Evolutionary conservation across 2,888 invertebrate species (phyloP).

Genomic region (Hypena proboscidalis): DNA sequence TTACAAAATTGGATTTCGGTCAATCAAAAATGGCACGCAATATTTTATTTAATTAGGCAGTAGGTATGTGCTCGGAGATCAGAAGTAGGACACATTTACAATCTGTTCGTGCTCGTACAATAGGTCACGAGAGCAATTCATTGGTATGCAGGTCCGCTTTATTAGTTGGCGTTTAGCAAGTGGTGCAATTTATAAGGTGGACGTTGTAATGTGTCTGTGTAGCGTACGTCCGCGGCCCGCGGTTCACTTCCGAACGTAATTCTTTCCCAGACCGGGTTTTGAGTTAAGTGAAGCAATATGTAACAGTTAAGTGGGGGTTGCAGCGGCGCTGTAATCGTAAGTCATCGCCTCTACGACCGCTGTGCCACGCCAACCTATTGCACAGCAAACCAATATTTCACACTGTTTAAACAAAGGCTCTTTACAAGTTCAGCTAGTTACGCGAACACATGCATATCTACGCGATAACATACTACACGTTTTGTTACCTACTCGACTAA

Average conservation of each 20-base stretch:
- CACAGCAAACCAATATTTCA: conserved; percentile 60
- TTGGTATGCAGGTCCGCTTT: conserved; percentile 31
- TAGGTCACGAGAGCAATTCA: conserved; percentile 31
- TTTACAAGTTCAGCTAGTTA: conserved; percentile 42
- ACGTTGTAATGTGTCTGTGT: conserved; percentile 55
- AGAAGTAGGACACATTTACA: conserved; percentile 17
- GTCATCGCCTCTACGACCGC: conserved; percentile 64
- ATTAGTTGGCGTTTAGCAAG: conserved; percentile 40
- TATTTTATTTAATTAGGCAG: neutral
- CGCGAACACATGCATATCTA: conserved; percentile 20
- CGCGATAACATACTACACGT: conserved; percentile 5
- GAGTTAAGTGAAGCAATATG: conserved; percentile 75
- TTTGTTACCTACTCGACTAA: conserved; percentile 1
- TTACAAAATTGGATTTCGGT: conserved; percentile 8
- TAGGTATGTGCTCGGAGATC: neutral
- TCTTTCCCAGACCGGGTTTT: conserved; percentile 64
- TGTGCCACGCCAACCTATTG: conserved; percentile 49
- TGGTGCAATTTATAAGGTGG: conserved; percentile 48
- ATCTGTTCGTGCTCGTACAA: conserved; percentile 20
- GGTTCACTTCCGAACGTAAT: conserved; percentile 60
- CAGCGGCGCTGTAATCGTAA: conserved; percentile 61
- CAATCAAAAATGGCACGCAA: neutral
- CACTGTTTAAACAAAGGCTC: conserved; percentile 59
- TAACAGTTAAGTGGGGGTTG: conserved; percentile 72
- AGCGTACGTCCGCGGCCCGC: conserved; percentile 48